Evolutionary conservation across 1,140 invertebrate genomes (phyloP).

Genomic region (Drosophila sechellia): DNA sequence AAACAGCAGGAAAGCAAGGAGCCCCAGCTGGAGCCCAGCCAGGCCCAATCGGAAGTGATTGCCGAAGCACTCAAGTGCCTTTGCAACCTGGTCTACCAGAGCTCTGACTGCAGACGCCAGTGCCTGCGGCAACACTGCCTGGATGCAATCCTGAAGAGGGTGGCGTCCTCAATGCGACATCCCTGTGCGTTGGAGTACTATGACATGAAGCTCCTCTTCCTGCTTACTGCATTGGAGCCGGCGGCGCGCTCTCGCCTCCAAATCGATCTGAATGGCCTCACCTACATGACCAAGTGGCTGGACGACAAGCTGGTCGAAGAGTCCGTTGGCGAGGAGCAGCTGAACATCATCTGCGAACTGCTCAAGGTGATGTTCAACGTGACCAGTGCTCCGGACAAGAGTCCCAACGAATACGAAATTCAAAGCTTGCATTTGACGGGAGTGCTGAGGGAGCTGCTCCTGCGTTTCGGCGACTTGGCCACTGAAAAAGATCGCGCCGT

Average conservation of each 20-base stretch:
- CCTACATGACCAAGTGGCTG: constrained; percentile 91
- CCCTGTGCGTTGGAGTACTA: constrained; percentile 92
- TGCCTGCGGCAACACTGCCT: constrained; percentile 90
- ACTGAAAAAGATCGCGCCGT: constrained; percentile 89
- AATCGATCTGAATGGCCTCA: constrained; percentile 92
- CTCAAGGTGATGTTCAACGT: constrained; percentile 96
- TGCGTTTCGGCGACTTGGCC: constrained; percentile 86
- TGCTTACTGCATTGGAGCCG: constrained; percentile 92
- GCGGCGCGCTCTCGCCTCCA: constrained; percentile 90
- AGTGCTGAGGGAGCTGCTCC: constrained; percentile 90
- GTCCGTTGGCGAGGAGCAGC: constrained; percentile 86
- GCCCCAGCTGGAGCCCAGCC: constrained; percentile 26
- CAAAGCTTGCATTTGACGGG: constrained; percentile 90
- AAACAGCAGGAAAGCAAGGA: constrained; percentile 30
- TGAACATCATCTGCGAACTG: constrained; percentile 91
- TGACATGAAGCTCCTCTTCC: constrained; percentile 94
- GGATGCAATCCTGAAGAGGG: constrained; percentile 89
- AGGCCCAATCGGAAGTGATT: constrained; percentile 59
- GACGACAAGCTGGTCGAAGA: constrained; percentile 89
- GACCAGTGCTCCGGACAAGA: constrained; percentile 86
- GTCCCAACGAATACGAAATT: constrained; percentile 89
- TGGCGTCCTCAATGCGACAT: constrained; percentile 83
- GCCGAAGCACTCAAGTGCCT: constrained; percentile 94
- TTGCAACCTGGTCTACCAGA: constrained; percentile 95
- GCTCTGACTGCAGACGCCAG: constrained; percentile 88